Evolutionary conservation across 2,888 invertebrate genomes (phyloP), one percentile per base, ranked within the genome.

Genomic region (Himalopsyche kuldschensis): DNA sequence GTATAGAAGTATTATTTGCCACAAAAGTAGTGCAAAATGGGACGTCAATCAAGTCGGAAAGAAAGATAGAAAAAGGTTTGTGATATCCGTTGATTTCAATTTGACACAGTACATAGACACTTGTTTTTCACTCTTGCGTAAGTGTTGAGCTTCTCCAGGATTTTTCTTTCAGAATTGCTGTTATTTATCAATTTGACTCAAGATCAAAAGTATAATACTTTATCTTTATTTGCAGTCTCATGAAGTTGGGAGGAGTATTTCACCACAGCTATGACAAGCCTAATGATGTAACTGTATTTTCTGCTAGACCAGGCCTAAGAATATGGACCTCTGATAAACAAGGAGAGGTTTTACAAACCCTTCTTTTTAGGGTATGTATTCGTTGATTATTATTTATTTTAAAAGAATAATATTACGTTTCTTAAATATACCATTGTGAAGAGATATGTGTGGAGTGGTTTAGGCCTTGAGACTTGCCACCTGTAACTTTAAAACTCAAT

Each of bases 341-440:
- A 46, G 98, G 98, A 0, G 93, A 93, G 85, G 98, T 98, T n/a
- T 92, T 94, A 81, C 95, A 96, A 90, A 98, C 98, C 0, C 91
- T 97, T 76, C 93, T 97, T 31, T 97, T 97, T 89, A 96, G 96
- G 92, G 97, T 94, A 88, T 82, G 41, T 80, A 46, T 41, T 75
- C 86, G 47, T 75, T 85, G 1, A 48, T 75, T 82, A 15, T 47
- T 48, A 75, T 75, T 78, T 46, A 35, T 27, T 24, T 24, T 3
- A 35, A n/a, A 41, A 35, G 48, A 17, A 15, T 47, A 63, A 84
- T 76, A 48, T 63, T 1, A 75, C 48, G n/a, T 47, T 35, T 5
- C 48, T 31, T 82, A 35, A 75, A 32, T 41, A 81, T 2, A 6
- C 20, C 11, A 69, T 27, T 10, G 20, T 69, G 10, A 15, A 69